Base-by-base conservation (phyloP, 2,888 invertebrate species). In the Chymomyza caudatula region DNA sequence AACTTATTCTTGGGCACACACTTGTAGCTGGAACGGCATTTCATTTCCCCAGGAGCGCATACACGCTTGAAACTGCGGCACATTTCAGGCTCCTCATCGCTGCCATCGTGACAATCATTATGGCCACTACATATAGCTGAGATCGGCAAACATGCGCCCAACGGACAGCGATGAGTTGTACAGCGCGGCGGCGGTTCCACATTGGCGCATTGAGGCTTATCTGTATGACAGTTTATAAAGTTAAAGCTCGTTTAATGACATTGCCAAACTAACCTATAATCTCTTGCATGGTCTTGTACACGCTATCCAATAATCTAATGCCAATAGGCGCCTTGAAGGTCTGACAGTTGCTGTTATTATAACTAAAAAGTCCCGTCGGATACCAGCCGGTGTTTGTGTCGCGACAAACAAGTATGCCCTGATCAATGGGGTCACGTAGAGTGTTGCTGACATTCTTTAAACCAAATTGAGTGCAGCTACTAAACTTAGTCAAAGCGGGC, bases 1-100 rank as follows among this genome's bases (percentile, higher is more conserved):
- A 95, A 96, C 43, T 92, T 90, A 29, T 92, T 91, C 85, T 95
- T 95, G 0, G 93, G 90, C 8, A 96, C 89, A 86, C 96, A 96
- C 67, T 92, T 92, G 1, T 93, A 93, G 71, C 93, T 93, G 5
- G 88, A 89, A 79, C 96, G 96, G 85, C 92, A 93, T 64, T 88
- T 88, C 74, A 96, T 88, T 84, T 95, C 92, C 0, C 92, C 92
- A 15, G 91, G 89, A 0, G 89, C 89, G 87, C 96, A 96, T 75
- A 90, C 85, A 60, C 81, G 82, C 11, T 78, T 83, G 0, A 79
- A 66, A 11, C 72, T 70, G 15, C 84, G 83, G 65, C 89, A 90
- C 60, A 78, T 78, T 55, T 81, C 60, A 37, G 71, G 71, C 2
- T 76, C 76, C 88, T 96, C 96, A 80, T 96, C 96, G 44, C 91